phyloP scores from a whole-genome alignment of 1,140 invertebrate genomes.

The Neodiprion fabricii region DNA sequence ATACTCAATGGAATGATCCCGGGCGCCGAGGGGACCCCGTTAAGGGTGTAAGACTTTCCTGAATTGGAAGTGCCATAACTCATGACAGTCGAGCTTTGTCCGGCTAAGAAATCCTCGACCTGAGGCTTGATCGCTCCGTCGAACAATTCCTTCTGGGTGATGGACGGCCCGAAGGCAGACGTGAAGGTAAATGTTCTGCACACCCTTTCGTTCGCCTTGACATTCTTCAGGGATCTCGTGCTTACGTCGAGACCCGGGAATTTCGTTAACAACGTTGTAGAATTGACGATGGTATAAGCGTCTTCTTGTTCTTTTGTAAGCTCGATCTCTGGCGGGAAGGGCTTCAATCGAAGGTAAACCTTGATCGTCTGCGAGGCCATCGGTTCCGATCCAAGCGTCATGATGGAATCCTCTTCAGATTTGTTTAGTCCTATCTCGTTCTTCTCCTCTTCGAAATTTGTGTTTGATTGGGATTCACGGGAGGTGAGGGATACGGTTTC shows the following conservation, averaged over 20 bases:
- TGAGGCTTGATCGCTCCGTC: constrained; percentile 34
- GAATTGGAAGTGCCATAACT: constrained; percentile 51
- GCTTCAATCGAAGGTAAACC: constrained; percentile 49
- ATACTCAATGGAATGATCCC: constrained; percentile 80
- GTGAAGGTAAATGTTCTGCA: constrained; percentile 42
- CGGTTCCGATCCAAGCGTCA: background rate
- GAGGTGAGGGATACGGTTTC: background rate
- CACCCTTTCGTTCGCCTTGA: constrained; percentile 31
- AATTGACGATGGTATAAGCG: constrained; percentile 38
- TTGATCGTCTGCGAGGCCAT: constrained; percentile 30
- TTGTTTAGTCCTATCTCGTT: background rate
- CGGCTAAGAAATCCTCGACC: constrained; percentile 40
- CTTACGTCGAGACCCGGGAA: constrained; percentile 28
- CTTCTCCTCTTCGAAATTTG: background rate
- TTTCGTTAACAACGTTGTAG: constrained; percentile 42
- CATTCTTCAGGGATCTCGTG: constrained; percentile 30
- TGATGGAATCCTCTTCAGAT: background rate
- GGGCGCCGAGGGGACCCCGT: constrained; percentile 71
- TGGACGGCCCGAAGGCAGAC: constrained; percentile 39
- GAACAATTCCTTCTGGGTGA: constrained; percentile 42
- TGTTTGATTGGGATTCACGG: background rate
- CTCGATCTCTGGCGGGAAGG: constrained; percentile 17
- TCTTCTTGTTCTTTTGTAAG: constrained; percentile 28
- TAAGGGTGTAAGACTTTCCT: constrained; percentile 74
- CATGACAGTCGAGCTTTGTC: constrained; percentile 46